These are phyloP conservation scores for Bubo bubo DNA, from an alignment of 2,113 vertebrate genomes.

Conservation along the genomic window DNA sequence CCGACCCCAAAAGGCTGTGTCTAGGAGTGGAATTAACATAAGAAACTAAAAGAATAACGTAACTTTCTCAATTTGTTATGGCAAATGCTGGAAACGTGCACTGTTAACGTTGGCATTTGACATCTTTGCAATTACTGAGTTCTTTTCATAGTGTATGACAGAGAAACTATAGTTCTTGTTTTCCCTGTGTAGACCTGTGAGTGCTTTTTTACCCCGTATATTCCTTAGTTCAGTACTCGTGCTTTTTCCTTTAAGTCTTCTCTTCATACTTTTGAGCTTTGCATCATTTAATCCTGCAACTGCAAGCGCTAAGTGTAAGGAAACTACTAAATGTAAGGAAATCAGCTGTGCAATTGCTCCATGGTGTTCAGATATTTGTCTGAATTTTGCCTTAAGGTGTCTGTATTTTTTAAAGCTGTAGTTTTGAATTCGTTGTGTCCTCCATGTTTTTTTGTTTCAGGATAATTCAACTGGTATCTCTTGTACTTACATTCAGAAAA, in stretches of 20 bases:
- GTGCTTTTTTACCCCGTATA: not conserved
- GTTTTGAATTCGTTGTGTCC: not conserved
- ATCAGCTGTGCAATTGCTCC: not conserved
- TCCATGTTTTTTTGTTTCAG: not conserved
- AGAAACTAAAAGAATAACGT: not conserved
- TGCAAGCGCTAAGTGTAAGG: not conserved
- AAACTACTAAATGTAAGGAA: not conserved
- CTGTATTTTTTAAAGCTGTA: not conserved
- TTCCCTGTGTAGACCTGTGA: accelerated
- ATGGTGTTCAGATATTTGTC: not conserved
- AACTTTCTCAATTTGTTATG: not conserved
- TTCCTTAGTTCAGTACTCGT: not conserved
- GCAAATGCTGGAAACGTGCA: not conserved
- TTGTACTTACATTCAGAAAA: not conserved
- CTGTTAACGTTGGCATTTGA: not conserved
- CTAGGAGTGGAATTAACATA: not conserved
- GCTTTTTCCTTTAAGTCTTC: not conserved
- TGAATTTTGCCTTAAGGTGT: not conserved
- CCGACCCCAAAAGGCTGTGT: too few relatives aligned
- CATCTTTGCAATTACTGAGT: not conserved
- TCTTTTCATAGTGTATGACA: not conserved
- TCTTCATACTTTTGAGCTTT: not conserved
- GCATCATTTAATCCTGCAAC: not conserved
- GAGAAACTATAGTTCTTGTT: not conserved
- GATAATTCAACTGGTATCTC: not conserved